Base-by-base conservation (phyloP, 2,888 invertebrate species). In the Ophion costatus region DNA sequence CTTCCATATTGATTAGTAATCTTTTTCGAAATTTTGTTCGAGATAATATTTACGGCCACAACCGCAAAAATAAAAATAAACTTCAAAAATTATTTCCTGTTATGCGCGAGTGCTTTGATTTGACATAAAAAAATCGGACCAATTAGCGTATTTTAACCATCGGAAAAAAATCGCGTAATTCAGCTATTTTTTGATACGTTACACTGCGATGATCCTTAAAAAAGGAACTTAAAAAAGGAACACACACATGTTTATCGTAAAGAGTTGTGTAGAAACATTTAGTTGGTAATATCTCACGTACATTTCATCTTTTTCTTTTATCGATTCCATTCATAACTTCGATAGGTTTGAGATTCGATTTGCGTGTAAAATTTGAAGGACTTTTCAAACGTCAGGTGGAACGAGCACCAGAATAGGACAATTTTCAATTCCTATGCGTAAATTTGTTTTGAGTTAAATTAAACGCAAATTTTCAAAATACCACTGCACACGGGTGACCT, bases 241-340 rank as follows among this genome's bases (percentile, higher is more conserved):
- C n/a, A 70, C 87, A 82, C 20, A 33, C 5, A 38, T 20, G 4
- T 20, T 20, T 4, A 24, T 45, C 24, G n/a, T 33, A 14, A 56
- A 20, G 5, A n/a, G 2, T 29, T n/a, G 20, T 33, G 57, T 56
- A 22, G 6, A 14, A 51, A 7, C 45, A 24, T 51, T 22, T 5
- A 45, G n/a, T 69, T 24, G 6, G 4, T 29, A 29, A 7, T 69
- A 42, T 69, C 11, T 45, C 24, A 45, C 20, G 38, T 38, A 22
- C 33, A 33, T 38, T 33, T 4, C 3, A n/a, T n/a, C 4, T 33
- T 64, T 6, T 33, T 67, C 24, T 69, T 17, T 51, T 10, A 24
- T 51, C 51, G 17, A 6, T 38, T 38, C 9, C 38, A 38, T 38
- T 51, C 17, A 14, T 17, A 3, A 17, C 3, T 17, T 51, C 51